A percentile compares a stretch with the other conserved stretches of the same genome.
Evolutionary conservation across 2,113 vertebrate genomes (phyloP).

Genomic region (Antigone vipio): DNA sequence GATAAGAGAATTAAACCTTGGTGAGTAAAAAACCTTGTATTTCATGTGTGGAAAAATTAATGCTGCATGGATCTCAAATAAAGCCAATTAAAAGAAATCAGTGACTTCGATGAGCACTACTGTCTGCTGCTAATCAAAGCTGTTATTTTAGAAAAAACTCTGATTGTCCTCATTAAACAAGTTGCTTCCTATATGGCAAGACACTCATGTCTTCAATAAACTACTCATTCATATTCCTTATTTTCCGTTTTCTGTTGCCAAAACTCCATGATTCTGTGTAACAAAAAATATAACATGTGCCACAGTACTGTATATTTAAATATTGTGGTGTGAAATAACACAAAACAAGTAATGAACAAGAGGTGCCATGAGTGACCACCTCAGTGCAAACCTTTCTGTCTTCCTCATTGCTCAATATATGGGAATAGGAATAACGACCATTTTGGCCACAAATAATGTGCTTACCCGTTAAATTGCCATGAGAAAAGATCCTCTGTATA

Average conservation of each 20-base stretch:
- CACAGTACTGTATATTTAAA: background rate
- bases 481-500: background rate
- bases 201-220: background rate
- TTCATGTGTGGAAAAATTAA: background rate
- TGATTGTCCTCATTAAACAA: background rate
- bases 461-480: background rate
- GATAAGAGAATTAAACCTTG: background rate
- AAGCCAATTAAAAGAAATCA: background rate
- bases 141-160: background rate
- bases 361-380: fast-evolving
- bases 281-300: background rate
- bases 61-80: background rate
- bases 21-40: background rate
- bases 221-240: background rate
- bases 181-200: background rate
- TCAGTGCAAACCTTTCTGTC: background rate
- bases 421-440: background rate
- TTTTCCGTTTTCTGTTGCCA: background rate
- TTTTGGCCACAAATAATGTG: background rate
- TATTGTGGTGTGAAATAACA: background rate
- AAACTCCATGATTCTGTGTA: background rate
- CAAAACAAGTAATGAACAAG: background rate
- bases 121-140: background rate
- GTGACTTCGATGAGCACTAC: background rate
- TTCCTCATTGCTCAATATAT: background rate